Conservation (phyloP, 2,888 invertebrate genomes). For the Ophion obscuratus region DNA sequence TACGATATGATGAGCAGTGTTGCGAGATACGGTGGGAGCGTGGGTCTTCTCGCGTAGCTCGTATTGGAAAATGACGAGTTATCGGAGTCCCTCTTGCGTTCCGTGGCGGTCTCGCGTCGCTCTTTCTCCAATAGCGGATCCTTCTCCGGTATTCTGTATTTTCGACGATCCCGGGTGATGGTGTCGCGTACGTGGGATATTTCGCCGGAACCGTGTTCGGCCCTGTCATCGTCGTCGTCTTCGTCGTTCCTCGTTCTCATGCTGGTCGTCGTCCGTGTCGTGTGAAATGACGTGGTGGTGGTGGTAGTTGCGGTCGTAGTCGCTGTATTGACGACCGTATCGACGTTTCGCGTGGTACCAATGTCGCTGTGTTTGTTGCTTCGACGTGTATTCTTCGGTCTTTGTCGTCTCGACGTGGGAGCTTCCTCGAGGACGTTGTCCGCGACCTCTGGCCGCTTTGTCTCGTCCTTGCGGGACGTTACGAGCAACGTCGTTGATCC, state of each 20-base stretch:
- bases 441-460: too few species aligned
- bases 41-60: constrained; percentile 73
- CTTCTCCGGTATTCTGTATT: neutral
- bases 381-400: constrained; percentile 5
- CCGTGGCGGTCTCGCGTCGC: constrained; percentile 4
- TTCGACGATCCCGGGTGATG: neutral
- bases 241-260: constrained; percentile 27
- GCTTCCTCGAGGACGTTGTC: neutral
- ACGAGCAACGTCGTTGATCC: constrained; percentile 13
- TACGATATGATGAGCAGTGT: constrained; percentile 82
- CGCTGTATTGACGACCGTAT: constrained; percentile 25
- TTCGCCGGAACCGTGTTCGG: neutral
- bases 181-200: constrained; percentile 31
- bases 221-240: neutral
- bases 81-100: constrained; percentile 32
- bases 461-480: neutral
- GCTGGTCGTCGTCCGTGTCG: constrained; percentile 25
- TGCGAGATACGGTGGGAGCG: constrained; percentile 82
- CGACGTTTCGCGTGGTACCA: neutral
- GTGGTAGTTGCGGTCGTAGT: constrained; percentile 52
- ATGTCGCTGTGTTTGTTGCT: neutral
- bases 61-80: constrained; percentile 50
- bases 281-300: constrained; percentile 48
- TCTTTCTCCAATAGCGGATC: neutral
- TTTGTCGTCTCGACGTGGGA: neutral